Evolutionary conservation across 2,888 invertebrate species (phyloP).

Genomic region (Quadroppia sp.): DNA sequence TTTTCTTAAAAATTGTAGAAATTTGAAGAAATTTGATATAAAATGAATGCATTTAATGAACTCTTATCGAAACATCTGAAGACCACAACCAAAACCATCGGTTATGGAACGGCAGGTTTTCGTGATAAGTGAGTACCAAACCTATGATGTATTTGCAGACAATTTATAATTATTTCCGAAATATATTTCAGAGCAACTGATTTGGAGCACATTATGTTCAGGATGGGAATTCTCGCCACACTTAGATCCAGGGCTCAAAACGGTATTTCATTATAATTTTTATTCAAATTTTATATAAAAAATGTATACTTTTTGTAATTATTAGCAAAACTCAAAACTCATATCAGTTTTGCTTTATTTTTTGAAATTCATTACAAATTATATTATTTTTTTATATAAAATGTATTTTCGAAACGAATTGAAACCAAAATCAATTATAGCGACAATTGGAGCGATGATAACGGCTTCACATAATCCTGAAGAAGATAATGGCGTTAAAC

Average conservation of each 20-base stretch:
- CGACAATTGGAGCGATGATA: constrained; percentile 89
- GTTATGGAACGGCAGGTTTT: constrained; percentile 59
- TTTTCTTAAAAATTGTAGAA: neutral
- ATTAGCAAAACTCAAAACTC: too few species aligned
- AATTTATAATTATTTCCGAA: neutral
- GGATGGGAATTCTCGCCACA: constrained; percentile 88
- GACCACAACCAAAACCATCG: constrained; percentile 42
- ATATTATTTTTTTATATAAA: neutral
- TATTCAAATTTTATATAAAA: constrained; percentile 46
- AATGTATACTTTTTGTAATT: too few species aligned
- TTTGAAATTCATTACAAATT: neutral
- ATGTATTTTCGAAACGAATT: neutral
- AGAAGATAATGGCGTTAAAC: constrained; percentile 91
- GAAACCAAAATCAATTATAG: constrained; percentile 48
- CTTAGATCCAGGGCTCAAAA: constrained; percentile 75
- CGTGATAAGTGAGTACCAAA: constrained; percentile 53
- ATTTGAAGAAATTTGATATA: neutral
- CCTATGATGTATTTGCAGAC: neutral
- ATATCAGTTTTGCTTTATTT: too few species aligned
- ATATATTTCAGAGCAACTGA: constrained; percentile 65
- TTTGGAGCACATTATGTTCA: constrained; percentile 84
- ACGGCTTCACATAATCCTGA: constrained; percentile 98
- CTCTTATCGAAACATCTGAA: neutral
- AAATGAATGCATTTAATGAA: constrained; percentile 16
- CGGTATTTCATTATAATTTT: constrained; percentile 61